Conservation (phyloP, 2,797 vertebrate genomes). For the Bradypus variegatus region DNA sequence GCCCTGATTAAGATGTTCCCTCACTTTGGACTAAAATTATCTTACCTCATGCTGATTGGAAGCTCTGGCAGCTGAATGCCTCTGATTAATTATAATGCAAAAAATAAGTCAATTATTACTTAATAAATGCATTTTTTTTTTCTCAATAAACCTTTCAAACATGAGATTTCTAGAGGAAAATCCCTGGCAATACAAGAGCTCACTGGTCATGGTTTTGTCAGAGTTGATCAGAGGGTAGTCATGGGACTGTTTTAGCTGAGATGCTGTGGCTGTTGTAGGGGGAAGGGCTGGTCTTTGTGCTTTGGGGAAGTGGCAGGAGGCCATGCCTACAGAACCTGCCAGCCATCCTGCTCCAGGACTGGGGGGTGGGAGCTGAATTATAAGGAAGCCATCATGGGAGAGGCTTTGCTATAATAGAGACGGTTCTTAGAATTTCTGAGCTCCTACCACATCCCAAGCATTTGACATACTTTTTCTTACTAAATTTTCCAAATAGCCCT, state of each 20-base stretch:
- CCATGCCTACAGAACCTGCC: not conserved
- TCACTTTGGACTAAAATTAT: constrained; percentile 48
- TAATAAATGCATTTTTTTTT: not conserved
- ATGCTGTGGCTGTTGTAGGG: not conserved
- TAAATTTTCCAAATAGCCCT: not conserved
- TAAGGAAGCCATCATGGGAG: not conserved
- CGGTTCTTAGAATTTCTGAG: not conserved
- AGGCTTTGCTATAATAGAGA: not conserved
- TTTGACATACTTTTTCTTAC: not conserved
- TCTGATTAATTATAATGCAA: constrained; percentile 39
- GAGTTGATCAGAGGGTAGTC: not conserved
- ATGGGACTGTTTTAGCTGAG: not conserved
- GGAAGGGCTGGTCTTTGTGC: not conserved
- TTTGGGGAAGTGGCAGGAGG: not conserved
- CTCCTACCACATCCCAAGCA: not conserved
- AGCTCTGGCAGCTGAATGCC: constrained; percentile 32
- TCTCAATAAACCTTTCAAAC: constrained; percentile 1
- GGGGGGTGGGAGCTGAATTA: not conserved
- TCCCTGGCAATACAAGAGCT: not conserved
- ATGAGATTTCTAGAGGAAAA: constrained; percentile 23
- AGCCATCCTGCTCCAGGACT: not conserved
- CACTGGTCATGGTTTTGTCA: not conserved
- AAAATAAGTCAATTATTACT: constrained; percentile 38
- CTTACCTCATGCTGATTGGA: constrained; percentile 35
- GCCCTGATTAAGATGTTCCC: constrained; percentile 20